Evolutionary conservation across 2,888 invertebrate genomes (phyloP), one percentile per base, ranked within the genome.

Genomic region (Eugnorisma glareosa): DNA sequence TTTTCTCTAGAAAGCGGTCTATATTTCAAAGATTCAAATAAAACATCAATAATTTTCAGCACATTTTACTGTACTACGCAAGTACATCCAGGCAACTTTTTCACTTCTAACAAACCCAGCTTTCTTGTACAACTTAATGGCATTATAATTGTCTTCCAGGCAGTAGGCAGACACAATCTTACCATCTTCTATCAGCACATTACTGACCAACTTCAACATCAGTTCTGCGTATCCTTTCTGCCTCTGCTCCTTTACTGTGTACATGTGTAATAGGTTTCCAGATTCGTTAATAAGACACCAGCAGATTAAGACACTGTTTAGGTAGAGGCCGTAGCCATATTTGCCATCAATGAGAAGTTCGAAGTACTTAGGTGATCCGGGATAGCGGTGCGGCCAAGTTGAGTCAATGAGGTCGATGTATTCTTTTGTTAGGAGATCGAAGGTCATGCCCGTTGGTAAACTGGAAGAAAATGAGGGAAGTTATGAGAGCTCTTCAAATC

Each of bases 231-330:
- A 94, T 0, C 94, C 94, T 75, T 92, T 93, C 31, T 90, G 90
- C 78, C 95, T 93, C 5, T 94, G 88, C 3, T 89, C 84, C 79
- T 93, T 91, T 37, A 94, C 28, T 1, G 94, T 94, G 61, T 91
- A 95, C 18, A 95, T 79, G 77, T 95, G 94, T 0, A 91, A 86
- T 1, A 95, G 83, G 3, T 91, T 89, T 1, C 95, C 95, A 66
- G 85, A 88, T 87, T 94, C 94, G 40, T 92, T 93, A 15, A 94
- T 82, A 18, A 92, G 89, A 0, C 91, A 88, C 94, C 95, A 95
- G 2, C 93, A 86, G 13, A 93, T 70, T 7, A 94, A 83, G 4
- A 82, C 84, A 6, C 89, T 70, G 28, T 91, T 83, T 3, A 87
- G 73, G 73, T 89, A 93, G 6, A 95, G 89, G 2, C 94, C 95